Evolutionary conservation across 1,140 invertebrate species (phyloP).

Genomic region (Scaptodrosophila lebanonensis): DNA sequence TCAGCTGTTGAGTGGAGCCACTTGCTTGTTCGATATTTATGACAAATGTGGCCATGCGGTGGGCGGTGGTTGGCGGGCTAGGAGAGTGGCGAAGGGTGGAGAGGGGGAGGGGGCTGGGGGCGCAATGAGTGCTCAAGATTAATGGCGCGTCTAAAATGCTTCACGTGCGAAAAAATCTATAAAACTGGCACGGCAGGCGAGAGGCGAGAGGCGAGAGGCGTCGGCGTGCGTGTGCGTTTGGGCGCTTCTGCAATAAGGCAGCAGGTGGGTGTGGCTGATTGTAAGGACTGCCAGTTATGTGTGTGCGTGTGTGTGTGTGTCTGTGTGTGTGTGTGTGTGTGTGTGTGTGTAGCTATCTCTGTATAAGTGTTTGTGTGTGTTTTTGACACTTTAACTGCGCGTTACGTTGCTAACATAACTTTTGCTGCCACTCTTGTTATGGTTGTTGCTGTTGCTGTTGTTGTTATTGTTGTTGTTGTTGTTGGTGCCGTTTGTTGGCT

Average conservation of each 20-base stretch:
- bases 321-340: constrained; percentile 2
- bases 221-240: too few species aligned
- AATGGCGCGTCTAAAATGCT: constrained; percentile 54
- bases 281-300: neutral
- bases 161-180: constrained; percentile 53
- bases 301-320: neutral
- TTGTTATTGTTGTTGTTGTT: constrained; percentile 4
- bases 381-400: constrained; percentile 70
- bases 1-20: constrained; percentile 27
- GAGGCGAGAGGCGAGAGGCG: too few species aligned
- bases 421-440: constrained; percentile 39
- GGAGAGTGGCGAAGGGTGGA: neutral
- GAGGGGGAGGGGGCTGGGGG: constrained; percentile 21
- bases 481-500: constrained; percentile 49
- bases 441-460: constrained; percentile 27
- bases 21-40: constrained; percentile 64
- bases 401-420: constrained; percentile 47
- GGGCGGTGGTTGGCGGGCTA: neutral
- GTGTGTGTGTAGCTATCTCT: too few species aligned
- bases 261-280: constrained; percentile 3
- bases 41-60: constrained; percentile 49
- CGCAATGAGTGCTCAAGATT: constrained; percentile 43
- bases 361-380: constrained; percentile 40
- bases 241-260: too few species aligned
- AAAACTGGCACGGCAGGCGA: constrained; percentile 35